Base-by-base conservation (phyloP, 2,888 invertebrate species). In the Pseudococcus viburni region DNA sequence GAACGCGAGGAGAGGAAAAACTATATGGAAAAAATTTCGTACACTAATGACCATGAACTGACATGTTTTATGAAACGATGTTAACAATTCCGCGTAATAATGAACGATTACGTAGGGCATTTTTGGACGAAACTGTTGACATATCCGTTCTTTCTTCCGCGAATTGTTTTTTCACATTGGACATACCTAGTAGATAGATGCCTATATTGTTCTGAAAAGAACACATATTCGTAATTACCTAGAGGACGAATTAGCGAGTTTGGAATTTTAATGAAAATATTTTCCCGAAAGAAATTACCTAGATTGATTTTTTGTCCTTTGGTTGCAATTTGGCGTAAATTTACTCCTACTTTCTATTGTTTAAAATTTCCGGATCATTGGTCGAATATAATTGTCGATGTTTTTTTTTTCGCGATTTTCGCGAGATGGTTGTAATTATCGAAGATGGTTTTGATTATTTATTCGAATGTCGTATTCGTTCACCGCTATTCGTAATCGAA, bases 131-230 rank as follows among this genome's bases (percentile, higher is more conserved):
- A 39, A 80, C 26, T 42, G 42, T 80, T 80, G 80, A 42, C 80
- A 80, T 80, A n/a, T 80, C 42, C 80, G 80, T 80, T 80, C 39
- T 42, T 42, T 80, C 80, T 80, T 42, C 80, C 80, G 80, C 11
- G 80, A 80, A 80, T 80, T 80, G 80, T 80, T 80, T 73, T 15
- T 17, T 33, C 26, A 33, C 26, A 33, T 33, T 33, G 26, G 26
- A 33, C 26, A 33, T 33, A 33, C 26, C 26, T 33, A 33, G 26
- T 33, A 33, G 26, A 33, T 33, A 33, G 26, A 33, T 33, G 26
- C 26, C 26, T 59, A 9, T 11, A 59, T 59, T 59, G 59, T 19
- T 59, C 15, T 9, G 19, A 59, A 59, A 59, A 59, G 15, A 59
- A 9, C 59, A 19, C 19, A 19, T 19, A 19, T 59, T 19, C 19